Base-by-base conservation (phyloP, 2,797 vertebrate genomes). In the Pelochelys cantorii region DNA sequence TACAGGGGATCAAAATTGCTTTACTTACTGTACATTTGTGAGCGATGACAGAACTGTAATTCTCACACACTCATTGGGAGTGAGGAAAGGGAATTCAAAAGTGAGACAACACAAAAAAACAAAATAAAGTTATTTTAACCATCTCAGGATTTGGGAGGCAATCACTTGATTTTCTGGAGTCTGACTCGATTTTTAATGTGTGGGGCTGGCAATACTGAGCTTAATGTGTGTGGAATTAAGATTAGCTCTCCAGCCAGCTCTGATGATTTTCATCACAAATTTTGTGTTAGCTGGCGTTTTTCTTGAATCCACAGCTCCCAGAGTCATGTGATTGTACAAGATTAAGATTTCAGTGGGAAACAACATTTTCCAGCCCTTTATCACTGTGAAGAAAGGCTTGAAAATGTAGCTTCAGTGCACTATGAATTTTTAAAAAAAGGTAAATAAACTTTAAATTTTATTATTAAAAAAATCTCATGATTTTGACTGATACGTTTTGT, bases 211-310 rank as follows among this genome's bases (percentile, higher is more conserved):
- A 82, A 59, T 65, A 84, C 62, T 83, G 42, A 0, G 1, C 3
- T 5, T 27, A 17, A 20, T 27, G 25, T 62, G 42, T 52, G 81
- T 84, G 83, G 93, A 87, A 91, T 87, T 89, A 97, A 57, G 90
- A 48, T 48, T 82, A 0, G 1, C 71, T 87, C 90, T 93, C 62
- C 65, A 93, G 55, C 52, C 37, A 77, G 77, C 62, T 93, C 75
- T 54, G 34, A 86, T 11, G 57, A 60, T 60, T 60, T 27, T 27
- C 42, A 27, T 60, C 57, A 60, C 25, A 60, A 60, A 60, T 27
- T 11, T 60, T 60, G 25, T 60, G 57, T 25, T 60, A 60, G 25
- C 27, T 60, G 10, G 15, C 15, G 11, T 88, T 92, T 86, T 91
- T 95, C 52, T 31, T 57, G 90, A 85, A 88, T 31, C n/a, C 80